Evolutionary conservation across 2,888 invertebrate species (phyloP), one percentile per base, ranked within the genome.

Genomic region (Andrena hattorfiana): DNA sequence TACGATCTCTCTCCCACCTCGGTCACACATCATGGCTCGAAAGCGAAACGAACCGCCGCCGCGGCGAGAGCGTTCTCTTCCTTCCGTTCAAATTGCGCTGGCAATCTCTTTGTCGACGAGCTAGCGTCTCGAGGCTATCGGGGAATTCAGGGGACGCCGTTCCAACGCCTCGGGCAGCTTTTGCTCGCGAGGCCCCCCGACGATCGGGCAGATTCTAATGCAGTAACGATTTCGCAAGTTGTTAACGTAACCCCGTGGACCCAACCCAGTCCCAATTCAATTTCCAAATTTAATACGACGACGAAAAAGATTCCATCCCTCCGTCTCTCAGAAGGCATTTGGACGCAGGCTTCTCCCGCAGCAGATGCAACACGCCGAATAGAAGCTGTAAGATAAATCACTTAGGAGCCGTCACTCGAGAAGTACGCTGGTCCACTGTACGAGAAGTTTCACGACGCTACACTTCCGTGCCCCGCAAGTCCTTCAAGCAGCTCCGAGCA

Each of bases 1-100:
- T 90, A 89, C 89, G 86, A 72, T 56, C 80, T 78, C 77, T 77
- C 69, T 86, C 81, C 83, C 85, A 78, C 80, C 80, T 85, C 81
- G 84, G 70, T 75, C 80, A 85, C 89, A 81, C 85, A 86, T 89
- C 88, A 88, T 86, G 82, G 76, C 74, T 78, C 69, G 80, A 78
- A 83, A 84, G 83, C 79, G 85, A 84, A 83, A 77, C 86, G 83
- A 79, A 83, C 75, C 73, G 63, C 59, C 73, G 63, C 59, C 73
- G 66, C 54, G 13, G 48, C 71, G 26, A 49, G 67, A 62, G 51
- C 54, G 67, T 71, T 81, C 77, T 30, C 66, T 87, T 77, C 74
- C 82, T 83, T 85, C 86, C 83, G 85, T 75, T 79, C 83, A 72
- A 86, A 88, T 88, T 86, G 78, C 83, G 26, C 70, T 30, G 51